A percentile compares a stretch with the other conserved stretches of the same genome.
These are phyloP conservation scores for Hippocampus mohnikei DNA, from an alignment of 2,113 vertebrate genomes.

Conservation along the genomic window DNA sequence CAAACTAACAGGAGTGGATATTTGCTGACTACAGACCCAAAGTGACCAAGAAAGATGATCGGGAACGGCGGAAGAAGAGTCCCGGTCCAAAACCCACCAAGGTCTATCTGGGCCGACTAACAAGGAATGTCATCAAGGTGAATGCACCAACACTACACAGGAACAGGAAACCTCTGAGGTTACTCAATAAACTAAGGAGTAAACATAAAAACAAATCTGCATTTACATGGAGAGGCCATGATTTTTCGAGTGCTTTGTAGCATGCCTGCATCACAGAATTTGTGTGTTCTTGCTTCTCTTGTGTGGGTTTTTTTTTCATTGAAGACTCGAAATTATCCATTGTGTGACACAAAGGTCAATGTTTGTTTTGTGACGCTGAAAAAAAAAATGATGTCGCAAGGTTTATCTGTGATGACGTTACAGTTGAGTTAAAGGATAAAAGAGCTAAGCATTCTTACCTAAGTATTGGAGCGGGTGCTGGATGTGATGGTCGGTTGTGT, in stretches of 20 bases:
- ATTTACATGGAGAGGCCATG: not conserved
- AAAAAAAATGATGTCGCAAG: not conserved
- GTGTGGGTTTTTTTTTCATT: too few species aligned
- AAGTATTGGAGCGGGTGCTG: too few species aligned
- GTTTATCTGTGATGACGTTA: not conserved
- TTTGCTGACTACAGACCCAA: constrained; percentile 77
- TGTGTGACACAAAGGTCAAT: not conserved
- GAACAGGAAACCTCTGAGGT: not conserved
- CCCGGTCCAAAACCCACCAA: constrained; percentile 91
- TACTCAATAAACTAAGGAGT: not conserved
- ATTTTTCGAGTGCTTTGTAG: too few species aligned
- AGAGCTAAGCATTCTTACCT: too few species aligned
- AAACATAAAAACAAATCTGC: not conserved
- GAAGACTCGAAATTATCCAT: too few species aligned
- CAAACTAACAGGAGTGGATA: not conserved
- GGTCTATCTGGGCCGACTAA: constrained; percentile 88
- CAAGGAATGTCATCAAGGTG: constrained; percentile 91
- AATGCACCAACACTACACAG: not conserved
- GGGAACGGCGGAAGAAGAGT: constrained; percentile 84
- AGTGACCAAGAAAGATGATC: constrained; percentile 88
- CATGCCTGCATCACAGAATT: too few species aligned
- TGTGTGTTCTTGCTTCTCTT: too few species aligned
- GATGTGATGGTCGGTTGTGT: too few species aligned
- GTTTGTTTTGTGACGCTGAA: not conserved
- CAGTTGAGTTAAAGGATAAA: not conserved